phyloP scores from a whole-genome alignment of 2,888 invertebrate genomes.

The Thereva nobilitata region DNA sequence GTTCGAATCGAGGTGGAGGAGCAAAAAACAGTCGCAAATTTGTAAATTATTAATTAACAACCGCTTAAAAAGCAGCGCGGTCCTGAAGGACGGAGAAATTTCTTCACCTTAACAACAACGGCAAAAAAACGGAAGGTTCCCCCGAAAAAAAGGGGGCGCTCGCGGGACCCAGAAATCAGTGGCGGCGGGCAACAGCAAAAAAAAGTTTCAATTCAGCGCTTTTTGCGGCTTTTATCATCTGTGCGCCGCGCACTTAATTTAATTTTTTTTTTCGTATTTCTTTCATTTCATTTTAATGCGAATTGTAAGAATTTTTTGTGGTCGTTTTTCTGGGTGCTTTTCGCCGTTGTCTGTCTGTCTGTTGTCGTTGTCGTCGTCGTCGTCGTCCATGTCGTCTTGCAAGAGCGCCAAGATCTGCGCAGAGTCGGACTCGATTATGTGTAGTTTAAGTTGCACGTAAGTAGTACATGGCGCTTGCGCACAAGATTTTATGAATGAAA shows the following conservation, averaged over 20 bases:
- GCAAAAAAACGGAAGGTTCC: slow-evolving; percentile 8
- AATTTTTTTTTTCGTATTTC: not conserved
- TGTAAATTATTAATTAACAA: slow-evolving; percentile 33
- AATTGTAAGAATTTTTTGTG: no score
- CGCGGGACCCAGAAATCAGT: not conserved
- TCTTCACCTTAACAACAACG: slow-evolving; percentile 7
- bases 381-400: no score
- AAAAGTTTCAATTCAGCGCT: no score
- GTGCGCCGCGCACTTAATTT: not conserved
- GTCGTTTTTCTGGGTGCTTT: no score
- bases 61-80: slow-evolving; percentile 10
- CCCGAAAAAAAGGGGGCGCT: not conserved
- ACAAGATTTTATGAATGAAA: slow-evolving; percentile 33
- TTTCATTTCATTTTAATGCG: not conserved
- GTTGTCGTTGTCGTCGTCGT: no score
- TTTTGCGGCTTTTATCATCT: not conserved
- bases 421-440: no score
- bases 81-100: slow-evolving; percentile 32
- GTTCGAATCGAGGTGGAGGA: slow-evolving; percentile 9
- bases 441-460: no score
- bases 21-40: slow-evolving; percentile 3
- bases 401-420: no score
- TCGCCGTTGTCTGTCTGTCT: no score
- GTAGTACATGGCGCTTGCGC: slow-evolving; percentile 3
- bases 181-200: no score